Base-by-base conservation (phyloP, 2,797 vertebrate species). In the Hippocampus kuda region DNA sequence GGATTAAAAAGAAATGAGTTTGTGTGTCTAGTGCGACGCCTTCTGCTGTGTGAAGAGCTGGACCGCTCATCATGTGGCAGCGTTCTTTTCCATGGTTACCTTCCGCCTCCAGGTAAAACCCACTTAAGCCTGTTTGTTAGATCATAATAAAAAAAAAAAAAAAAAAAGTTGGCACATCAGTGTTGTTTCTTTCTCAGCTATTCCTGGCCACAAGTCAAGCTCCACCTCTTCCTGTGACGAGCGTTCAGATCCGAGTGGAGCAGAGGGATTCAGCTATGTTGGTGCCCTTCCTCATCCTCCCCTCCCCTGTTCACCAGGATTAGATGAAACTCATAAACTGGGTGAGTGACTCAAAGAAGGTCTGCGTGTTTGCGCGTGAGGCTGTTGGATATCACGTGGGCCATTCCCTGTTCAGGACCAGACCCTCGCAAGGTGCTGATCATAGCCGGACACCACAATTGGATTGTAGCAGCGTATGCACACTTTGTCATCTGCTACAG, bases 401-500 rank as follows among this genome's bases (percentile, higher is more conserved):
- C 68, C 70, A 66, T 65, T 53, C 12, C 73, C 11, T 64, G 22
- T 64, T 67, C 72, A 96, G 95, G 92, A 68, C 91, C 94, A 72
- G 96, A 98, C 77, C 95, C 97, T 18, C 92, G 96, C 69, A 99
- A 98, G 82, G 97, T 99, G 77, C 84, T 99, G 6, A 98, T 99
- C 68, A 92, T 99, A 41, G 92, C 95, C 20, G 97, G 97, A 76
- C 97, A 99, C 80, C 96, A 99, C 87, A 99, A 99, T 79, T 99
- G 97, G 97, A 99, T 99, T 72, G 97, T 98, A 66, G 94, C 93
- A 75, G 96, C 97, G 2, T 99, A 98, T 69, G 96, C 96, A 11
- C 96, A 99, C 84, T 99, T 94, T 79, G 96, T 96, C 76, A 97
- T 99, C 83, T 99, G 97, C 82, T 99, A 99, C 90, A 97, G 97